A percentile compares a stretch with the other conserved stretches of the same genome.
Evolutionary conservation across 37 sponge, comb jelly and placozoan genomes (phyloP).

Genomic region (Ianthella basta): DNA sequence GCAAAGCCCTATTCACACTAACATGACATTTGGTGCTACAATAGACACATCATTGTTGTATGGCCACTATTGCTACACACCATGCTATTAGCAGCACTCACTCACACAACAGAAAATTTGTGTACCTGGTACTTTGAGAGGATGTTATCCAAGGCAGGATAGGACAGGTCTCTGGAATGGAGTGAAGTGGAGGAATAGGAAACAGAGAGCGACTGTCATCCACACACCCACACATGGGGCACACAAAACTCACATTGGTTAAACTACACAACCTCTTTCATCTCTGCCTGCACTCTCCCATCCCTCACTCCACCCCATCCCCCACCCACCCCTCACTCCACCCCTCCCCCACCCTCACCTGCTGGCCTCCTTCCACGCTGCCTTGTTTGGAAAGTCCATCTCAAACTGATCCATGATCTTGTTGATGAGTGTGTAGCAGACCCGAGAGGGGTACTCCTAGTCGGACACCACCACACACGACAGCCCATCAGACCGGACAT

Average conservation of each 20-base stretch:
- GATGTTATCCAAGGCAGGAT: constrained; percentile 78
- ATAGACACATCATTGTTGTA: no score
- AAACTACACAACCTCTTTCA: no score
- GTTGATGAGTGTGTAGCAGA: constrained; percentile 88
- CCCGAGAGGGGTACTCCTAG: constrained; percentile 91
- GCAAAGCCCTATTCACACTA: no score
- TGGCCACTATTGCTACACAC: background rate
- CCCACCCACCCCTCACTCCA: background rate
- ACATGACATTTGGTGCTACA: no score
- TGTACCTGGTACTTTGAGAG: constrained; percentile 84
- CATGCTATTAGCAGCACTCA: background rate
- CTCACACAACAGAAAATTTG: background rate
- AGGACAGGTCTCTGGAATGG: constrained; percentile 70
- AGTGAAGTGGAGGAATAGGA: no score
- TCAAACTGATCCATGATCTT: constrained; percentile 83
- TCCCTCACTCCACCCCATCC: background rate
- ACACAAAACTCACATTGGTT: background rate
- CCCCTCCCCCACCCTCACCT: constrained; percentile 36
- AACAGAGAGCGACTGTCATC: background rate
- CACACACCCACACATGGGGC: background rate
- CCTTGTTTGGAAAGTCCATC: constrained; percentile 63
- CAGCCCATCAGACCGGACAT: constrained; percentile 87
- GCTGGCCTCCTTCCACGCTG: constrained; percentile 53
- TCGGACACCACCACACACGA: constrained; percentile 89
- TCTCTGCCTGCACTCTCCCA: background rate